A percentile compares a stretch with the other conserved stretches of the same genome.
Evolutionary conservation across 2,113 vertebrate species (phyloP).

Genomic region (Mandrillus leucophaeus): DNA sequence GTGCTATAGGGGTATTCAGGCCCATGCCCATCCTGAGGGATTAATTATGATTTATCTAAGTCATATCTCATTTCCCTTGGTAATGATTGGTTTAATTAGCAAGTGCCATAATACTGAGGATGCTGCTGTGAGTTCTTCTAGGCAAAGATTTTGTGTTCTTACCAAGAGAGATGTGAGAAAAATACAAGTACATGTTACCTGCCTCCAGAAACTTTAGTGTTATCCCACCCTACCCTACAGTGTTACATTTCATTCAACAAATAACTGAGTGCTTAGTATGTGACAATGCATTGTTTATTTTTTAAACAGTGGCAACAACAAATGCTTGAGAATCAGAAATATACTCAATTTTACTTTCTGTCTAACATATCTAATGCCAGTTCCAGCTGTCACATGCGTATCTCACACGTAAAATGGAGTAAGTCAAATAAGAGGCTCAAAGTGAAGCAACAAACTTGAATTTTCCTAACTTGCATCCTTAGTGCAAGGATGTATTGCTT

Average conservation of each 20-base stretch:
- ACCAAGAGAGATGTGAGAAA: background rate
- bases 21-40: background rate
- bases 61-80: background rate
- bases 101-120: background rate
- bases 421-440: background rate
- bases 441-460: conserved; percentile 28
- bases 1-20: background rate
- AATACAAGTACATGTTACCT: background rate
- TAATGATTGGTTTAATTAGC: background rate
- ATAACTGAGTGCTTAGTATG: background rate
- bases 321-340: background rate
- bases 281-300: background rate
- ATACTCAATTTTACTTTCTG: background rate
- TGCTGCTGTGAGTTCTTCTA: background rate
- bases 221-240: background rate
- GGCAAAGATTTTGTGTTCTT: background rate
- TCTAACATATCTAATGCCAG: background rate
- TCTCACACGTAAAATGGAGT: conserved; percentile 9
- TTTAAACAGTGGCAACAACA: background rate
- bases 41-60: background rate
- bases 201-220: background rate
- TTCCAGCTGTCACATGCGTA: background rate
- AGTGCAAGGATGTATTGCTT: background rate
- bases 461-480: background rate
- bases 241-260: background rate